Evolutionary conservation across 1,140 invertebrate genomes (phyloP).

Genomic region (Zaprionus vittiger): DNA sequence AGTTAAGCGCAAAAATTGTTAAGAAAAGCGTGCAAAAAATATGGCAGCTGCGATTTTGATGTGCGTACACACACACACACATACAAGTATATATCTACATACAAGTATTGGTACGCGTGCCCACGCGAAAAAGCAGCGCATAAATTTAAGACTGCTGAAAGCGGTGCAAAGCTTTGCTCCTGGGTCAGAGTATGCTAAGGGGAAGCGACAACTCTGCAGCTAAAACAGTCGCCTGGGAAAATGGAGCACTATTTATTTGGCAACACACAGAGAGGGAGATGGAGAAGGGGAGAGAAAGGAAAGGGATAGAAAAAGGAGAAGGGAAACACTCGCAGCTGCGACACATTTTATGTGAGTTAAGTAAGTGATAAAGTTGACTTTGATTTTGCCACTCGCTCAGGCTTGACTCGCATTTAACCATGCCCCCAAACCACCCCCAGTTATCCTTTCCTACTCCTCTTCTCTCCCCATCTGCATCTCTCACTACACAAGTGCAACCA

Average conservation of each 20-base stretch:
- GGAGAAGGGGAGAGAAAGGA: neutral
- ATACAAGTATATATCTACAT: neutral
- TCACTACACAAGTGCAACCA: conserved; percentile 38
- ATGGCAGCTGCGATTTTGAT: conserved; percentile 72
- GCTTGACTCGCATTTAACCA: conserved; percentile 35
- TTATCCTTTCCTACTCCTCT: neutral
- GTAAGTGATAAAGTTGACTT: conserved; percentile 78
- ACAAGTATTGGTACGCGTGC: conserved; percentile 10
- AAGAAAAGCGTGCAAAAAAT: conserved; percentile 64
- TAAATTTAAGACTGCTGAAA: conserved; percentile 68
- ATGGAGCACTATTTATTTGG: conserved; percentile 75
- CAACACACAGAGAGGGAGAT: neutral
- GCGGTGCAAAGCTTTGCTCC: conserved; percentile 5
- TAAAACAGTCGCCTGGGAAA: conserved; percentile 46
- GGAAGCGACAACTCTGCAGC: conserved; percentile 59
- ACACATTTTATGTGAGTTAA: conserved; percentile 60
- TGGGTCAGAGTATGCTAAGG: no score
- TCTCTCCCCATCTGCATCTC: neutral
- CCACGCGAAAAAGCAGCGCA: conserved; percentile 61
- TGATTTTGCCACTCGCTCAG: conserved; percentile 65
- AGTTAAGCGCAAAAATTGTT: conserved; percentile 41
- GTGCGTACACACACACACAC: conserved; percentile 34
- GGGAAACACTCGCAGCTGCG: conserved; percentile 25
- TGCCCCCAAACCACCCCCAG: neutral
- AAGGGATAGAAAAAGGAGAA: neutral